Base-by-base conservation (phyloP, 2,888 invertebrate genomes). In the Exocentrus adspersus region DNA sequence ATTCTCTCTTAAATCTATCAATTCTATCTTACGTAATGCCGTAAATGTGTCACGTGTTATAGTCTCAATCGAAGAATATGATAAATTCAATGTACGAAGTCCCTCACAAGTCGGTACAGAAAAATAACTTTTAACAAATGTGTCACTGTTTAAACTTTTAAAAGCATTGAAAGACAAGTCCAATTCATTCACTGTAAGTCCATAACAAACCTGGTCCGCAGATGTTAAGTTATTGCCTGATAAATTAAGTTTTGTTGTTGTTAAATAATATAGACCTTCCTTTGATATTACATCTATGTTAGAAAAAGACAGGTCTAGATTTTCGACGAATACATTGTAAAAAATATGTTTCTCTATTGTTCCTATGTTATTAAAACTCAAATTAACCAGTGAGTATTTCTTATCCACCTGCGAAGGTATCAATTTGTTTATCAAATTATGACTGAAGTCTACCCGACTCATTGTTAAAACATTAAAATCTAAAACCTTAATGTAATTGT, bases 1-100 rank as follows among this genome's bases (percentile, higher is more conserved):
- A 43, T 64, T 64, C 12, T 64, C 3, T 9, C 60, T 64, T 16
- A 64, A 56, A 54, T 64, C 60, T 51, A 64, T 17, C 2, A 28
- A 17, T 1, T 46, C 9, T 20, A 46, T 20, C 2, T 42, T 2
- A 42, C 1, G 1, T 20, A 46, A 20, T n/a, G 10, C 19, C 10
- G 4, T 3, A 46, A 46, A 46, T 10, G 19, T 21, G 10, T 20
- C 20, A 1, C 9, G 20, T 10, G 19, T 9, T 19, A 46, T 46
- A 12, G 10, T 9, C 10, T 17, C 4, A 20, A 46, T 20, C 3
- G 7, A n/a, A 1, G 46, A 46, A 46, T 46, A n/a, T n/a, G 46
- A 46, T 9, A 46, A 20, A 20, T 46, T 46, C 10, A 46, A 19
- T 6, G 21, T 19, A 12, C n/a, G 20, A 20, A 46, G 46, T 1